Base-by-base conservation (phyloP, 2,888 invertebrate species). In the Yponomeuta sedellus region DNA sequence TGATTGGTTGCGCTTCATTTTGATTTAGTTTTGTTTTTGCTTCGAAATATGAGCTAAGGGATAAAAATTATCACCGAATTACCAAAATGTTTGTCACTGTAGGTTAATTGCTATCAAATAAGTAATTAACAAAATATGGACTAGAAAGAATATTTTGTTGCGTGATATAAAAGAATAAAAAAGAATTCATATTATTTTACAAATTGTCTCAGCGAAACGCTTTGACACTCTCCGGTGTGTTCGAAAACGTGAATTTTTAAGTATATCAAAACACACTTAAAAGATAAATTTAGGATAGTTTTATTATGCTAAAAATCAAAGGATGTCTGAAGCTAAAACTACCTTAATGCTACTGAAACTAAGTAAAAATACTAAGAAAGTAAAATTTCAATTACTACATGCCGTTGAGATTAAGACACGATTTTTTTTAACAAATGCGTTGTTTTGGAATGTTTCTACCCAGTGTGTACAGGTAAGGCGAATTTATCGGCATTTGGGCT, bases 1-100 rank as follows among this genome's bases (percentile, higher is more conserved):
- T 90, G 89, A 88, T 88, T 80, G 79, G 78, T 73, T 79, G 71
- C 72, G 79, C 67, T 73, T 71, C 70, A 70, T 70, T 59, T 67
- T 66, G 65, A 25, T 61, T 66, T 25, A 40, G 52, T 61, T 66
- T 44, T 25, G 28, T 19, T 64, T n/a, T 39, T 61, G 28, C 28
- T 61, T 25, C 0, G 44, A 16, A 6, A 1, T 34, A 52, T 12
- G 10, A 52, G 44, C 1, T 16, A 5, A 34, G 1, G 8, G 34
- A 62, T 34, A 16, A 28, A 3, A 58, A n/a, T 0, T 8, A 0
- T 0, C 20, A 8, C 58, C n/a, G 20, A 58, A 10, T 10, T 11
- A 58, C 0, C 22, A 20, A 58, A 58, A 58, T 20, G 1, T 5
- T 56, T 56, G 1, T 56, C 61, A 8, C 4, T 61, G 22, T 10